Base-by-base conservation (phyloP, 2,888 invertebrate genomes). In the Caenorhabditis doughertyi region DNA sequence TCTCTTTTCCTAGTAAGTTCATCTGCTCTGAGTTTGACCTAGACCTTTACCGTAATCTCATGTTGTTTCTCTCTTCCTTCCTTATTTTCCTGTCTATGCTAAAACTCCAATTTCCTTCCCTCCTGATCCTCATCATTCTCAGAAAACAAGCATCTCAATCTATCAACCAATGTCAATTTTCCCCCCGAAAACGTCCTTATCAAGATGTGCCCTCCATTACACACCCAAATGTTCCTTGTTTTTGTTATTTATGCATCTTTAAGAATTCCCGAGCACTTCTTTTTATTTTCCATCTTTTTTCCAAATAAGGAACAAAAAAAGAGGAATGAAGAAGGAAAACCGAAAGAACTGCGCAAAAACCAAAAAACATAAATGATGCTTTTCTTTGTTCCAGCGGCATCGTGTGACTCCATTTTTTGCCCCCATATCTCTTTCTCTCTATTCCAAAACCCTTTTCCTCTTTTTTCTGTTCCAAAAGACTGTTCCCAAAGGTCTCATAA, bases 381-480 rank as follows among this genome's bases (percentile, higher is more conserved):
- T 47, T 47, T 18, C 18, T 47, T 3, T 47, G 3, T 39, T 11
- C 39, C 39, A 39, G 39, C 9, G 9, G 16, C 7, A 13, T 18
- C 42, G 64, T 60, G 55, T 73, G 73, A 73, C 73, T 73, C 64
- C 60, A 64, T 65, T 74, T 74, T 74, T 65, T 74, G 73, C 42
- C 55, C 64, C 55, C 47, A 44, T 42, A 51, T 49, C 60, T 39
- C 32, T 35, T 8, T 7, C 21, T 29, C n/a, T 18, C 21, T 51
- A 21, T n/a, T 16, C 21, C 32, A 9, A 16, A 11, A 23, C 49
- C 21, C 58, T 39, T 32, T 56, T 47, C 18, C 27, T 35, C 18
- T 44, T 23, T 21, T 56, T 23, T 53, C 35, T 42, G 25, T 23
- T 58, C 70, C 32, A 4, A 44, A 16, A 29, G n/a, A 39, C 58